Evolutionary conservation across 2,797 vertebrate genomes (phyloP).

Genomic region (Oophaga sylvatica): DNA sequence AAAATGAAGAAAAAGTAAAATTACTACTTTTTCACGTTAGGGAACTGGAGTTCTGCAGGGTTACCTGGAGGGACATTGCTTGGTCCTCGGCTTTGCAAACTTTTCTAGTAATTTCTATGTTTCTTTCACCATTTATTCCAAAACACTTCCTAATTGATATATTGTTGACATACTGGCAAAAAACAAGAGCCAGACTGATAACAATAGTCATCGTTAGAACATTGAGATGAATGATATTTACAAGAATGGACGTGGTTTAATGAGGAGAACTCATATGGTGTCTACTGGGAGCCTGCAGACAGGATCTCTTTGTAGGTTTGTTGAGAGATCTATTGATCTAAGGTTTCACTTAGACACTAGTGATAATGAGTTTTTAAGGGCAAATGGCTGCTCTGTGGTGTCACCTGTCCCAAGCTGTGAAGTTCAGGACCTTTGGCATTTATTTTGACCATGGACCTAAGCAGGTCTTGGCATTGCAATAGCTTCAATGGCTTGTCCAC

Average conservation of each 20-base stretch:
- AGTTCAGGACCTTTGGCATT: slow-evolving; percentile 1
- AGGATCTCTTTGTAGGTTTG: slow-evolving; percentile 30
- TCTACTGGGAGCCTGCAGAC: slow-evolving; percentile 7
- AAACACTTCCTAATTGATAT: background rate
- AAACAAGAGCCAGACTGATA: background rate
- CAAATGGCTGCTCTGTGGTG: background rate
- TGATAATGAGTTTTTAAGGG: slow-evolving; percentile 49
- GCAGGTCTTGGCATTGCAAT: background rate
- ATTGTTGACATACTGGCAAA: background rate
- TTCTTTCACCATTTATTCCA: background rate
- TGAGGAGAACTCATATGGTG: slow-evolving; percentile 25
- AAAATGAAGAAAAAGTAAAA: too few species aligned
- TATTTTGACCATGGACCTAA: background rate
- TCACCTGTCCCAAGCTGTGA: background rate
- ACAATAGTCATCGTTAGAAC: background rate
- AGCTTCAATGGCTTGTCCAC: background rate
- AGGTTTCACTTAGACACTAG: slow-evolving; percentile 43
- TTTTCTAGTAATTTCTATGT: background rate
- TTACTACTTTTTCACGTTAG: too few species aligned
- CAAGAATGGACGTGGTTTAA: slow-evolving; percentile 24
- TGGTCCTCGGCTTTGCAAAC: background rate
- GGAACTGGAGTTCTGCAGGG: too few species aligned
- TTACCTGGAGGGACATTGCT: background rate
- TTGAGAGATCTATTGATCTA: slow-evolving; percentile 47
- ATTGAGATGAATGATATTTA: slow-evolving; percentile 14